A percentile compares a stretch with the other conserved stretches of the same genome.
phyloP scores from a whole-genome alignment of 2,113 vertebrate genomes.

The Tamias sibiricus region DNA sequence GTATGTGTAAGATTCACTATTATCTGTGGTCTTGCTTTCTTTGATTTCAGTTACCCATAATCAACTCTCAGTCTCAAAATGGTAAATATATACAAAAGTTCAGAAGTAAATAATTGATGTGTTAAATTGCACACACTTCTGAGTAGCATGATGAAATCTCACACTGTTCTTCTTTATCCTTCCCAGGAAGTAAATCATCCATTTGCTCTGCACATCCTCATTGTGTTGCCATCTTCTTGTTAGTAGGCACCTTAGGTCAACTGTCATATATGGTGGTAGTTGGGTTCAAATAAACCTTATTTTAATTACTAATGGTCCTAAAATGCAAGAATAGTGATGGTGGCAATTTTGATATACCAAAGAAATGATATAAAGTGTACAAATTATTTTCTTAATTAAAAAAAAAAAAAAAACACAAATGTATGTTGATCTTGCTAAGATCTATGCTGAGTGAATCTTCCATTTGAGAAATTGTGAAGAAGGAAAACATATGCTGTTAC shows the following conservation, averaged over 20 bases:
- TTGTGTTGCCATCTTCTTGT: background rate
- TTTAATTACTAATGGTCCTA: background rate
- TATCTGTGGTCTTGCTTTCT: background rate
- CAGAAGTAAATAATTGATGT: background rate
- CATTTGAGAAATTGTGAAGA: background rate
- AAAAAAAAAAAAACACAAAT: background rate
- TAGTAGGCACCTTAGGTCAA: background rate
- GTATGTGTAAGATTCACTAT: too few relatives aligned
- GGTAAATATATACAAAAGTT: background rate
- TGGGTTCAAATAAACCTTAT: background rate
- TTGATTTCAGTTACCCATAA: background rate
- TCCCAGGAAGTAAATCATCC: too few relatives aligned
- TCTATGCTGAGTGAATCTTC: background rate
- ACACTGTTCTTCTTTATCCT: too few relatives aligned
- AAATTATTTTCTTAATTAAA: background rate
- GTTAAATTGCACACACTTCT: background rate
- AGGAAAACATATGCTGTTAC: background rate
- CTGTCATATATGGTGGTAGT: background rate
- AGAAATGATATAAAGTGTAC: fast-evolving
- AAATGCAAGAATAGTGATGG: background rate
- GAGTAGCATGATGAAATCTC: background rate
- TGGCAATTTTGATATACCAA: background rate
- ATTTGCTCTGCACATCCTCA: too few relatives aligned
- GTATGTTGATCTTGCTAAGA: background rate
- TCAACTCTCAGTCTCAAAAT: background rate